A percentile compares a stretch with the other conserved stretches of the same genome.
Evolutionary conservation across 2,797 vertebrate genomes (phyloP).

Genomic region (Acomys russatus): DNA sequence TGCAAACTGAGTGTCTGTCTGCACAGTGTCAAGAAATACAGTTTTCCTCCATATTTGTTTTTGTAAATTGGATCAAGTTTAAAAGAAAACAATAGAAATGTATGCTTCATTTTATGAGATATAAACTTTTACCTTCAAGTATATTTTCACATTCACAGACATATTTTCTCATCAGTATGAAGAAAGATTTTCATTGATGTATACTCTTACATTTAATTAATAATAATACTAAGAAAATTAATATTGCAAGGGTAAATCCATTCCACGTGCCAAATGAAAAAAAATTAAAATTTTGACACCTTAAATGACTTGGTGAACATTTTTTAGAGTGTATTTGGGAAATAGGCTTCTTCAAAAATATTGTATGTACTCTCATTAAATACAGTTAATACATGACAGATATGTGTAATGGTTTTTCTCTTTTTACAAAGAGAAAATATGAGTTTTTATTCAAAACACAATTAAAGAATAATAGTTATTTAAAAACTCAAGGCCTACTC

Average conservation of each 20-base stretch:
- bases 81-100: constrained; percentile 43
- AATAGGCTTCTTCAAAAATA: constrained; percentile 38
- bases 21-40: not conserved
- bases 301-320: not conserved
- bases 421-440: not conserved
- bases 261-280: not conserved
- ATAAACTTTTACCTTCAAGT: constrained; percentile 49
- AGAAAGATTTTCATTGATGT: constrained; percentile 39
- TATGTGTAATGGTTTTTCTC: constrained; percentile 16
- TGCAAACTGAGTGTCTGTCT: not conserved
- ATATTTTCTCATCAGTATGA: constrained; percentile 30
- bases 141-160: not conserved
- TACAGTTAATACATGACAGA: not conserved
- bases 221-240: constrained; percentile 63
- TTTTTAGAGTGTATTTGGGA: constrained; percentile 28
- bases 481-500: not conserved
- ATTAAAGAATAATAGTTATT: constrained; percentile 2
- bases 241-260: constrained; percentile 49
- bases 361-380: not conserved
- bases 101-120: constrained; percentile 25
- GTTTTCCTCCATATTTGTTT: not conserved
- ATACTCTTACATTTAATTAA: constrained; percentile 54
- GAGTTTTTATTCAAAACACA: constrained; percentile 36
- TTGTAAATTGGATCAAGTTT: not conserved
- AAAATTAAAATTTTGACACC: constrained; percentile 13